A percentile compares a stretch with the other conserved stretches of the same genome.
Conservation (phyloP, 2,888 invertebrate species). For the Sesamia inferens region DNA sequence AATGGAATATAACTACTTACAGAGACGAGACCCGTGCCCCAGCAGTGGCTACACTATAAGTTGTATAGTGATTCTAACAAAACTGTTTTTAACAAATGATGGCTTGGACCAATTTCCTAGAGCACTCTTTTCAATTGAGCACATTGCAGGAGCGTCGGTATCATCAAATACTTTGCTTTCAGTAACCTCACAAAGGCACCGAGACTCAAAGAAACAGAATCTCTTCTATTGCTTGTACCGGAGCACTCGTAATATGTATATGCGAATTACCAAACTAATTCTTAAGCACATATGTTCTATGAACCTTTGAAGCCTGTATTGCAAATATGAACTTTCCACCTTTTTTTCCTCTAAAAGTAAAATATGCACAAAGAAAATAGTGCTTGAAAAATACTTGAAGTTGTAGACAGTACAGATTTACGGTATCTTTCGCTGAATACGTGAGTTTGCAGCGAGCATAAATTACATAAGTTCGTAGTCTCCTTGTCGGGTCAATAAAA, state of each 20-base stretch:
- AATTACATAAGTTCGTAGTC: constrained; percentile 50
- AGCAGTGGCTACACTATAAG: background rate
- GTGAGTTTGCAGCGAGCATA: constrained; percentile 46
- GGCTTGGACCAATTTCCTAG: background rate
- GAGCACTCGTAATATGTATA: constrained; percentile 10
- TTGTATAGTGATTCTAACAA: background rate
- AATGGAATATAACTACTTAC: background rate
- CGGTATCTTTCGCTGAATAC: constrained; percentile 46
- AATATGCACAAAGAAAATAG: constrained; percentile 5
- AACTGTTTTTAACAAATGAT: constrained; percentile 9
- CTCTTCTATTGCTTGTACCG: constrained; percentile 19
- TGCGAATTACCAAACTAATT: constrained; percentile 21
- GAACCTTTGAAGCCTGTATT: constrained; percentile 8
- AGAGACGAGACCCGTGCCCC: background rate
- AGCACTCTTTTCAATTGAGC: constrained; percentile 27
- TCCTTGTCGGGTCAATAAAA: constrained; percentile 46
- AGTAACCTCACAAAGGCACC: constrained; percentile 41
- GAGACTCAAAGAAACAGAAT: constrained; percentile 38
- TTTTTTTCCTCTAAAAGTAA: constrained; percentile 8
- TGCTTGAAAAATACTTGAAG: constrained; percentile 22
- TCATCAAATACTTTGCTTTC: constrained; percentile 37
- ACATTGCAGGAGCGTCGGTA: background rate
- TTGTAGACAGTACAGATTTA: constrained; percentile 53
- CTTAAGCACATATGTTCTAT: background rate
- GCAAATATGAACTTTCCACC: constrained; percentile 4